phyloP scores from a whole-genome alignment of 2,797 vertebrate genomes.

The Coregonus ussuriensis region DNA sequence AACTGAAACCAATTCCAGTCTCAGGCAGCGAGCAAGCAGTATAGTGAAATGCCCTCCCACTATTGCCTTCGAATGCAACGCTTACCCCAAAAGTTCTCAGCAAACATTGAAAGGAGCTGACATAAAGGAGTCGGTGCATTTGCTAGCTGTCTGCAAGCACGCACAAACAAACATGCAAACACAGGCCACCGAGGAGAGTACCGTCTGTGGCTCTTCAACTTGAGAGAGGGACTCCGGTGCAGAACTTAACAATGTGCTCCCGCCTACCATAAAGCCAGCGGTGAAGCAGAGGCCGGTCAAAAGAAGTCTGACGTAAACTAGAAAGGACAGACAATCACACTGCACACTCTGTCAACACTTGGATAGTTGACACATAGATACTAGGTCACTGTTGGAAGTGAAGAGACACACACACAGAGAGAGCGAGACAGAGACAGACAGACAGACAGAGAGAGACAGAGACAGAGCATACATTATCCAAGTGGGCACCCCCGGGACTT shows the following conservation, averaged over 20 bases:
- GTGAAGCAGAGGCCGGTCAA: conserved; percentile 45
- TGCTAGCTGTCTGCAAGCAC: conserved; percentile 40
- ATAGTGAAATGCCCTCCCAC: conserved; percentile 9
- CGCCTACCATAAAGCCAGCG: conserved; percentile 44
- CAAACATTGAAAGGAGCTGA: conserved; percentile 46
- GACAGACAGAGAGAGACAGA: background rate
- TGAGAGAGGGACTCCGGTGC: conserved; percentile 15
- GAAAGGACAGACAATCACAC: conserved; percentile 31
- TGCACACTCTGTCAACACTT: conserved; percentile 49
- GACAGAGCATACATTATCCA: background rate
- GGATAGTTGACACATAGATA: conserved; percentile 49
- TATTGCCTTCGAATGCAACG: conserved; percentile 52
- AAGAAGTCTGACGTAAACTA: conserved; percentile 41
- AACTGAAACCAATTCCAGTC: background rate
- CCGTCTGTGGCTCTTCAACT: conserved; percentile 41
- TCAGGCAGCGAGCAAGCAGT: background rate
- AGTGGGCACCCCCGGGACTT: background rate
- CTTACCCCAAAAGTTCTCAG: conserved; percentile 37
- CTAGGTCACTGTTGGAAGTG: conserved; percentile 57
- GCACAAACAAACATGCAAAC: conserved; percentile 57
- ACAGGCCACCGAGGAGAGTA: conserved; percentile 37
- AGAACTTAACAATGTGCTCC: conserved; percentile 64
- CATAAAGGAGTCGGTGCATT: conserved; percentile 45
- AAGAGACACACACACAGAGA: conserved; percentile 38
- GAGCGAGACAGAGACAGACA: background rate